Evolutionary conservation across 1,140 invertebrate genomes (phyloP).

Genomic region (Apocrypta bakeri): DNA sequence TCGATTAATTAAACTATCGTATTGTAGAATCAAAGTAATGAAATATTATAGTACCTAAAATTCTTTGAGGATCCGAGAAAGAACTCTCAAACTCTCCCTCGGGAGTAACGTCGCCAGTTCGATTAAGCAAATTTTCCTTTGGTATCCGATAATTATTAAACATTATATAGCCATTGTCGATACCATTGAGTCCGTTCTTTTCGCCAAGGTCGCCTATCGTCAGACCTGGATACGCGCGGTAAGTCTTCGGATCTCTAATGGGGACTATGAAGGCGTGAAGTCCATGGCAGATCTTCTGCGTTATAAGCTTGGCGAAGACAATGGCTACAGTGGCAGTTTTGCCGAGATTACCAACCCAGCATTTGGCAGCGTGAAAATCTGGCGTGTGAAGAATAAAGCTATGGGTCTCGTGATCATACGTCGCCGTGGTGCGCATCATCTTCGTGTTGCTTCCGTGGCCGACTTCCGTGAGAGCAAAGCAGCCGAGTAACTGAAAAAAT

Average conservation of each 20-base stretch:
- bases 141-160: slow-evolving; percentile 80
- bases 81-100: slow-evolving; percentile 83
- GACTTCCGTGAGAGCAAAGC: slow-evolving; percentile 91
- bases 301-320: slow-evolving; percentile 92
- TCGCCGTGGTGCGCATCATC: slow-evolving; percentile 88
- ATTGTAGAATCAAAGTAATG: background rate
- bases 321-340: slow-evolving; percentile 92
- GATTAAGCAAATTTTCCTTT: slow-evolving; percentile 78
- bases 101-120: slow-evolving; percentile 78
- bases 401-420: slow-evolving; percentile 82
- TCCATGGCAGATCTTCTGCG: slow-evolving; percentile 83
- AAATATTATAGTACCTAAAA: slow-evolving; percentile 74
- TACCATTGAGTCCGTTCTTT: slow-evolving; percentile 87
- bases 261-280: slow-evolving; percentile 88
- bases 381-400: slow-evolving; percentile 89
- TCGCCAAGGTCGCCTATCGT: slow-evolving; percentile 88
- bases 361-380: slow-evolving; percentile 90
- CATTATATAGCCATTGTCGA: slow-evolving; percentile 87
- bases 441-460: slow-evolving; percentile 91
- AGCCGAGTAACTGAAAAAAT: slow-evolving; percentile 77
- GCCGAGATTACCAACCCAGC: slow-evolving; percentile 85
- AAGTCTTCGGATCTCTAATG: slow-evolving; percentile 82
- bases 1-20: too few species aligned
- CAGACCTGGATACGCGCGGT: slow-evolving; percentile 82
- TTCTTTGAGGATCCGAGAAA: slow-evolving; percentile 85